Percentiles rank a stretch among this genome's conserved stretches.
phyloP scores from a whole-genome alignment of 2,888 invertebrate genomes.

The Graphium colonna region DNA sequence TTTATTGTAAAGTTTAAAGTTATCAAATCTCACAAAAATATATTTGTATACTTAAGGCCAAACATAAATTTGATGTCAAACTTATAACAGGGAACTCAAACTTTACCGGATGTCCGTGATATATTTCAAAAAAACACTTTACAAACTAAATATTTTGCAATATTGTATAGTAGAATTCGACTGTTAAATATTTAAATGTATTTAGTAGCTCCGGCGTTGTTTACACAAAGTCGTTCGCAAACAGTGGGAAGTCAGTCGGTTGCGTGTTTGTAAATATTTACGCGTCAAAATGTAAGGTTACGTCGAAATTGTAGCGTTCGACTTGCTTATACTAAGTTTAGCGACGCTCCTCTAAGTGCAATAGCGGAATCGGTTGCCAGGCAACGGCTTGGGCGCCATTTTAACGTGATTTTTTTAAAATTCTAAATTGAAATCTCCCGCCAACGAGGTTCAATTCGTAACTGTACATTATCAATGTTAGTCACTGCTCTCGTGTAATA shows the following conservation, averaged over 20 bases:
- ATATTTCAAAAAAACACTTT: not conserved
- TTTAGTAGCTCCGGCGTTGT: conserved; percentile 23
- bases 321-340: conserved; percentile 26
- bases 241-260: conserved; percentile 27
- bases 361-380: too few species aligned
- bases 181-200: conserved; percentile 13
- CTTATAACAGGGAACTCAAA: too few species aligned
- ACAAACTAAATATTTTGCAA: not conserved
- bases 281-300: conserved; percentile 46
- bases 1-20: too few species aligned
- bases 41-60: too few species aligned
- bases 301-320: conserved; percentile 42
- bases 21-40: too few species aligned
- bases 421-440: too few species aligned
- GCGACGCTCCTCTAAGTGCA: conserved; percentile 11
- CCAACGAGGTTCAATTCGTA: too few species aligned
- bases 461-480: too few species aligned
- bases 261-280: conserved; percentile 34
- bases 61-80: too few species aligned
- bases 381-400: too few species aligned
- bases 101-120: not conserved
- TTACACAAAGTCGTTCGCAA: conserved; percentile 24
- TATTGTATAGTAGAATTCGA: not conserved
- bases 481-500: too few species aligned
- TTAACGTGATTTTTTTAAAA: too few species aligned